A percentile compares a stretch with the other conserved stretches of the same genome.
Evolutionary conservation across 1,140 invertebrate genomes (phyloP).

Genomic region (Aplysia californica): DNA sequence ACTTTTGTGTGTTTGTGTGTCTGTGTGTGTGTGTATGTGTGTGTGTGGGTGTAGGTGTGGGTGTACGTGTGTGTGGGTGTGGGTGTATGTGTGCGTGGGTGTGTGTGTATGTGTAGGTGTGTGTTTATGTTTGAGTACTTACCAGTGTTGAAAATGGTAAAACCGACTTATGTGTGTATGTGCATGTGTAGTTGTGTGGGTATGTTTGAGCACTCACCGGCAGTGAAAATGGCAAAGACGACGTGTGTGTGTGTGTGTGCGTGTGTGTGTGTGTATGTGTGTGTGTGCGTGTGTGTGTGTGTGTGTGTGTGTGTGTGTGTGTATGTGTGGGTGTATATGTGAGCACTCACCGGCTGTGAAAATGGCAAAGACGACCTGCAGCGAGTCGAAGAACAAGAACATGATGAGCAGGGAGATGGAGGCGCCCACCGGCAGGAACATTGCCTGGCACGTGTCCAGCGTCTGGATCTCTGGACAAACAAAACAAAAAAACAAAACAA

Average conservation of each 20-base stretch:
- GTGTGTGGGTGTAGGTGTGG: too few relatives aligned
- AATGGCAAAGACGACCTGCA: slow-evolving; percentile 96
- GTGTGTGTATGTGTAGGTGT: too few relatives aligned
- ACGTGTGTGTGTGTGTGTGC: slow-evolving; percentile 73
- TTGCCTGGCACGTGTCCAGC: slow-evolving; percentile 95
- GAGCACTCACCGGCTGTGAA: slow-evolving; percentile 89
- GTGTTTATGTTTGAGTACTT: not conserved
- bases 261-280: slow-evolving; percentile 13
- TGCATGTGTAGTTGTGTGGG: too few relatives aligned
- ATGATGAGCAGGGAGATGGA: slow-evolving; percentile 95
- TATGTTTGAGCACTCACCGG: slow-evolving; percentile 76
- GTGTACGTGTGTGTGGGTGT: too few relatives aligned
- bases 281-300: too few relatives aligned
- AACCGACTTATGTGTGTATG: too few relatives aligned
- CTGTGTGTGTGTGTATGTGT: too few relatives aligned
- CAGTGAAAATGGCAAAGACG: slow-evolving; percentile 96
- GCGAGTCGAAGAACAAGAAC: slow-evolving; percentile 99
- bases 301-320: too few relatives aligned
- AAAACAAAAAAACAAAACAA: slow-evolving; percentile 27
- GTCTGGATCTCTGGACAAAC: slow-evolving; percentile 83
- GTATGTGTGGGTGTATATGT: too few relatives aligned
- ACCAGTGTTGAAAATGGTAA: too few relatives aligned
- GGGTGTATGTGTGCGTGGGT: too few relatives aligned
- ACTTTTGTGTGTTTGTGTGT: slow-evolving; percentile 79
- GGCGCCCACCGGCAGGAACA: slow-evolving; percentile 95